phyloP scores from a whole-genome alignment of 2,797 vertebrate species.

The Hybognathus amarus region DNA sequence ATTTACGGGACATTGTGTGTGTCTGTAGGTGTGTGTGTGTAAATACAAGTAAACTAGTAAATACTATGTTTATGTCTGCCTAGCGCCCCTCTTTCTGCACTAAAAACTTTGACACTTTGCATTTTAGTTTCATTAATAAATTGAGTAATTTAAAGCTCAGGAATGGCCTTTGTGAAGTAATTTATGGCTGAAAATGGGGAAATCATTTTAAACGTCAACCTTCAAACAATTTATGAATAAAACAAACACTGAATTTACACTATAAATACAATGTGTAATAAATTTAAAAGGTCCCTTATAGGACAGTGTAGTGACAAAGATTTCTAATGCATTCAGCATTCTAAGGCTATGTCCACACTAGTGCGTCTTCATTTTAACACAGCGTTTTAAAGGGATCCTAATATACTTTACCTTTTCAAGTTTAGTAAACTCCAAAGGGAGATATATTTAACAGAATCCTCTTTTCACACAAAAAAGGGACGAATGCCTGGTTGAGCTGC shows the following conservation, averaged over 20 bases:
- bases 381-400: too few species aligned
- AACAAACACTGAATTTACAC: background rate
- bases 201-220: background rate
- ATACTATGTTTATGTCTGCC: slow-evolving; percentile 9
- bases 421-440: too few species aligned
- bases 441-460: too few species aligned
- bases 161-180: background rate
- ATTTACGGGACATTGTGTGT: slow-evolving; percentile 45
- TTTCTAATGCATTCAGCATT: background rate
- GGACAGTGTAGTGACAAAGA: background rate
- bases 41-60: background rate
- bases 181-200: slow-evolving; percentile 15
- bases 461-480: too few species aligned
- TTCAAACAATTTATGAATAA: slow-evolving; percentile 5
- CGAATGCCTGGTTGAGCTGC: too few species aligned
- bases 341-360: background rate
- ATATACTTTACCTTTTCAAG: too few species aligned
- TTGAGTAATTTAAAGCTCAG: background rate
- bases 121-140: slow-evolving; percentile 7
- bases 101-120: slow-evolving; percentile 23
- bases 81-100: slow-evolving; percentile 19
- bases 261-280: background rate
- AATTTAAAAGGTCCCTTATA: background rate
- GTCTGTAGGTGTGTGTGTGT: slow-evolving; percentile 34
- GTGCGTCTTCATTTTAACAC: background rate